phyloP scores from a whole-genome alignment of 2,888 invertebrate genomes.

The Amiota minor region DNA sequence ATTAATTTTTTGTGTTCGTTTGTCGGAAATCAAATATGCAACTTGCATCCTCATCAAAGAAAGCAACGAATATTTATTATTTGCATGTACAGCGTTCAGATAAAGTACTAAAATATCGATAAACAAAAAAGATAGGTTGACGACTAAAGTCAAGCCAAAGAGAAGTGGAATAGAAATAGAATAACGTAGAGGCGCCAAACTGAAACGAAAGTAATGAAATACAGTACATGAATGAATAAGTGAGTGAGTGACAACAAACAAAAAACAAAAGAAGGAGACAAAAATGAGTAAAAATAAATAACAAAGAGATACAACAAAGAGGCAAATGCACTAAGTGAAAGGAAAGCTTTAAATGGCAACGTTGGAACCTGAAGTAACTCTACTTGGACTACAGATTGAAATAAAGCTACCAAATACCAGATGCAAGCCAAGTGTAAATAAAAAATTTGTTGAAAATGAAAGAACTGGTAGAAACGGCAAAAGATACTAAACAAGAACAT shows the following conservation, averaged over 20 bases:
- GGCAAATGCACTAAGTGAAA: conserved; percentile 4
- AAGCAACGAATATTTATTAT: conserved; percentile 68
- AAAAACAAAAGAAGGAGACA: no score
- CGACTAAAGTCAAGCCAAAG: not conserved
- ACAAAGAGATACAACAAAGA: conserved; percentile 32
- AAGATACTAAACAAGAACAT: no score
- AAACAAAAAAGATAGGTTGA: conserved; percentile 1
- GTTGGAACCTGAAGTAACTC: no score
- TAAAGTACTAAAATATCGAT: conserved; percentile 27
- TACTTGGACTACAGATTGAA: no score
- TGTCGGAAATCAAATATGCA: conserved; percentile 65
- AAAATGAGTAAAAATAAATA: conserved; percentile 29
- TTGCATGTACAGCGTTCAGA: conserved; percentile 55
- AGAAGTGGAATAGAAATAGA: not conserved
- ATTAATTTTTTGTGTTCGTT: conserved; percentile 36
- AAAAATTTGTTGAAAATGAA: no score
- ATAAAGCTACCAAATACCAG: no score
- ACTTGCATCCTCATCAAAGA: conserved; percentile 61
- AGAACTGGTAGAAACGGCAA: no score
- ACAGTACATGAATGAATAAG: conserved; percentile 34
- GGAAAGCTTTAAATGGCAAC: conserved; percentile 29
- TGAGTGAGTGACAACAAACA: conserved; percentile 44
- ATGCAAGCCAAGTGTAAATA: no score
- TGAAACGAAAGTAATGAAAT: not conserved
- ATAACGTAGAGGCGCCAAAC: not conserved